Evolutionary conservation across 2,888 invertebrate genomes (phyloP), one percentile per base, ranked within the genome.

Genomic region (Tiliacea citrago): DNA sequence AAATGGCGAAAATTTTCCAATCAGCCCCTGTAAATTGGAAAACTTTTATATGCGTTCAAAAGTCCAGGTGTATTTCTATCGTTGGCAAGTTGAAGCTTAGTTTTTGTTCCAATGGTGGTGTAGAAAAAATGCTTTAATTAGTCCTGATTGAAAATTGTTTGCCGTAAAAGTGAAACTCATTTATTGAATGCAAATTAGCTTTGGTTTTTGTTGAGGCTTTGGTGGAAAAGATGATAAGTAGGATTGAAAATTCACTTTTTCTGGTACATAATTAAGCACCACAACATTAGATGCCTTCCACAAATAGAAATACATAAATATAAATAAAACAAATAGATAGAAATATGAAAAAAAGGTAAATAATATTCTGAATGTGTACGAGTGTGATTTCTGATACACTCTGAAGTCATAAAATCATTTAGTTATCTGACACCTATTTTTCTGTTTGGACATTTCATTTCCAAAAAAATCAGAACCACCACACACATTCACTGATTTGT

Each of bases 31-130:
- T 96, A 96, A 96, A 96, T 96, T 96, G 95, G 96, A 96, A 96
- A 96, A 96, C 95, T 96, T 96, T 96, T 96, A 96, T 96, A 95
- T 96, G 93, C 95, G 94, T 95, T 95, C 93, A 92, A 95, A 95
- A 95, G 95, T 95, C 96, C 96, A 96, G 96, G 96, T 95, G 93
- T 95, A 95, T 95, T 96, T 95, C 95, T 95, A 95, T 93, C 93
- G 95, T 89, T 89, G 82, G 88, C 87, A 90, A 90, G 86, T 88
- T 83, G 85, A 82, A 88, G 87, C 87, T 88, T 94, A 95, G 91
- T 94, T 95, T 96, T 95, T 95, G 93, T 92, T 92, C 92, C 82
- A 87, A 89, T 90, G 89, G 87, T 88, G 88, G 88, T 89, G 89
- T 90, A 89, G 86, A 91, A 94, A 94, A 94, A 92, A 84, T 92